Evolutionary conservation across 2,888 invertebrate genomes (phyloP), one percentile per base, ranked within the genome.

Genomic region (Kryphioiulus occultus): DNA sequence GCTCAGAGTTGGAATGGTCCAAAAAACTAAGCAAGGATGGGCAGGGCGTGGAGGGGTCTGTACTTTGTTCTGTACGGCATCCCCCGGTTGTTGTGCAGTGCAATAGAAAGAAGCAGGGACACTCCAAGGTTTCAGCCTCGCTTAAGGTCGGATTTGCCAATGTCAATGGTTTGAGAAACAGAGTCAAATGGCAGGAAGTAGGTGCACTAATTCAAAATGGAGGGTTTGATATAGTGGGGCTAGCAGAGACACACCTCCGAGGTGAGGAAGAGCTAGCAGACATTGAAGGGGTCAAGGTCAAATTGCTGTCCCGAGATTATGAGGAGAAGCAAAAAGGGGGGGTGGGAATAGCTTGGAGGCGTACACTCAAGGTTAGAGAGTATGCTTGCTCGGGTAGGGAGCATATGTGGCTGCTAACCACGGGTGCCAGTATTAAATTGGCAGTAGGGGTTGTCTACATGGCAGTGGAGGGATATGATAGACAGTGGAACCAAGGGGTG

Each of bases 201-300:
- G 12, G 15, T 17, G 44, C 3, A 1, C 10, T 44, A 44, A 17
- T 44, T 10, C 12, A 12, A 17, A 10, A 12, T 1, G 17, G 17
- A 2, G 17, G 5, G 2, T 59, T 59, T n/a, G n/a, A 59, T n/a
- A 59, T 59, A 5, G 1, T 59, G 1, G 59, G 59, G 1, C n/a
- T 59, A 9, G 59, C 59, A n/a, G 59, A n/a, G 59, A 59, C 59
- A 22, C 59, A 59, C n/a, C 59, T 59, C n/a, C n/a, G 59, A 3
- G 59, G 9, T 0, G 59, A 59, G 4, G n/a, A 59, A 3, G 9
- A 5, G 5, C 9, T 59, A 7, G 5, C 3, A 22, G 22, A 59
- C 7, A n/a, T 0, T n/a, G 0, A 0, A 7, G 22, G n/a, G n/a
- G n/a, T 59, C n/a, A 0, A 4, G n/a, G 1, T 1, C 5, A 59